Evolutionary conservation across 1,140 invertebrate genomes (phyloP), one percentile per base, ranked within the genome.

Genomic region (Drosophila nikananu): DNA sequence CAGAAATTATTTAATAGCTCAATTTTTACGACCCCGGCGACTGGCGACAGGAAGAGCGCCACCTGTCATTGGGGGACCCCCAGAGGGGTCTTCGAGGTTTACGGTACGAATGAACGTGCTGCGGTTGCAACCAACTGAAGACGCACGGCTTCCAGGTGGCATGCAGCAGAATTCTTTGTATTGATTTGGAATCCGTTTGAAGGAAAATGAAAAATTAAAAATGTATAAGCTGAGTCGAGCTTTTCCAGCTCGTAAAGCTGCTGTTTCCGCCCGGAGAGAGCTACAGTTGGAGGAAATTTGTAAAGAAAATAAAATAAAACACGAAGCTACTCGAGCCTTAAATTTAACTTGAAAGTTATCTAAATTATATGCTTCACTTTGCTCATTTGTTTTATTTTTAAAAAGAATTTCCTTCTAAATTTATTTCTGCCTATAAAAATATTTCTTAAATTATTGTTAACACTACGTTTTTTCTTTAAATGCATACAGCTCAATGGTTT

Each of bases 1-100:
- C 84, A 89, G 84, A 89, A 89, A 89, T 89, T 89, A 89, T 89
- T 89, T 89, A 89, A 89, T 84, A 90, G 84, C 84, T 89, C 84
- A 89, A 89, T 89, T 89, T 83, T 84, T 66, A 81, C 46, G 54
- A 65, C 23, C 54, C 25, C 44, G 42, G 2, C 55, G 23, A 13
- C 48, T 27, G 77, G 67, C 54, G 59, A 61, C 58, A 78, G 66
- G 76, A 78, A 77, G 75, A 78, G 76, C 75, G 75, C 74, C 74
- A 77, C 75, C 74, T 77, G 75, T 57, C 41, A 41, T 19, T 12
- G 4, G 41, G 41, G 30, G 35, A 19, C 2, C 2, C 27, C 44
- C 42, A 2, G 6, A 25, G 19, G 19, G 64, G 39, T 19, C n/a
- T 37, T 13, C 10, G 59, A 39, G 60, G 30, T 10, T 21, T n/a